Evolutionary conservation across 1,140 invertebrate species (phyloP), one percentile per base, ranked within the genome.

Genomic region (Drosophila quadrilineata): DNA sequence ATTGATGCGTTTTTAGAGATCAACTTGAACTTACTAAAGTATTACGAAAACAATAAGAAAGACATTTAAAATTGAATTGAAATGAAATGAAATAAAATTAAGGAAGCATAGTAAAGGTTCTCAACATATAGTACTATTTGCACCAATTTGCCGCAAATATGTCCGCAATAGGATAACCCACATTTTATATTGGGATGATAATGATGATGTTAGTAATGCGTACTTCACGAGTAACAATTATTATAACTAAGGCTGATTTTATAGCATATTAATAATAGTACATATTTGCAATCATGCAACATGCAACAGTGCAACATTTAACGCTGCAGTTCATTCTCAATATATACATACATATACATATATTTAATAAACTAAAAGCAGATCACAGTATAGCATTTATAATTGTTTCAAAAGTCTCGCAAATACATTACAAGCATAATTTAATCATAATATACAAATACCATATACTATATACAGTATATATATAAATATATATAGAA

Each of bases 161-260:
- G 21, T 19, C 19, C 29, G 40, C 46, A 43, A 63, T 58, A 67
- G 56, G 38, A 50, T 53, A 69, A 53, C 50, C 56, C 46, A 52
- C 53, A 46, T 72, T 69, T 52, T 76, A 35, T 66, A 35, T 35
- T 14, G 10, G 24, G 14, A 17, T 3, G 16, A 57, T 19, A 29
- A 22, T 10, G 14, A 38, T 22, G n/a, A 29, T 36, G 29, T 29
- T 60, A 12, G 31, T 52, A 41, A 36, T 70, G 71, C 60, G 57
- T 63, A 63, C 57, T 70, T 70, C 54, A 75, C 54, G 48, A 76
- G 73, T 76, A 82, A 85, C 79, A 77, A 85, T 84, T 84, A 84
- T 84, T 84, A 84, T 85, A 73, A 84, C 73, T 84, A 84, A 85
- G 77, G 77, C 77, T 84, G 77, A 84, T 84, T 85, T 84, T 84